phyloP scores from a whole-genome alignment of 2,888 invertebrate genomes.

The Phengaris alcon region DNA sequence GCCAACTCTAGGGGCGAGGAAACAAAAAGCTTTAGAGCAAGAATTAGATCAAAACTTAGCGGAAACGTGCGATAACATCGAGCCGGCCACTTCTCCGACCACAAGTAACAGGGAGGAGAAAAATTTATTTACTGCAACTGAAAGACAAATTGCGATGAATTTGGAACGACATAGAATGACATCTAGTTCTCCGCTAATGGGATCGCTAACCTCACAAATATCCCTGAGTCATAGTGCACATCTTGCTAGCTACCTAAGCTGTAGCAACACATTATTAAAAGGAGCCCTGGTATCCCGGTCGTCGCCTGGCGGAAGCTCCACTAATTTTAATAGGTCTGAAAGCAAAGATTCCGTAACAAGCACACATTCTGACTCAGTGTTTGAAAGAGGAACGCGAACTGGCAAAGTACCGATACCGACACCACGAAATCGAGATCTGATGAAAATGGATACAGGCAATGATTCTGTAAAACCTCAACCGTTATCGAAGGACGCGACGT shows the following conservation, averaged over 20 bases:
- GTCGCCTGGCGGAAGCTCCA: slow-evolving; percentile 64
- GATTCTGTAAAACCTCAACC: slow-evolving; percentile 61
- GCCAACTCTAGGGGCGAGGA: slow-evolving; percentile 90
- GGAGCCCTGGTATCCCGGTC: slow-evolving; percentile 67
- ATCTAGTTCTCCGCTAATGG: slow-evolving; percentile 74
- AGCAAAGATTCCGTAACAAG: slow-evolving; percentile 91
- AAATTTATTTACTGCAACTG: slow-evolving; percentile 76
- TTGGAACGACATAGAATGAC: slow-evolving; percentile 74
- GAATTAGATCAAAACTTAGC: slow-evolving; percentile 90
- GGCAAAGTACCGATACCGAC: slow-evolving; percentile 74
- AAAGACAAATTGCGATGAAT: slow-evolving; percentile 76
- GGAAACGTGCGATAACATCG: slow-evolving; percentile 95
- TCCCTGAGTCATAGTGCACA: slow-evolving; percentile 74
- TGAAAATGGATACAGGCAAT: slow-evolving; percentile 61
- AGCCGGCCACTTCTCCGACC: slow-evolving; percentile 83
- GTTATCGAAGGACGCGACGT: slow-evolving; percentile 56
- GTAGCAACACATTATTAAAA: slow-evolving; percentile 72
- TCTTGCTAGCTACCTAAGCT: slow-evolving; percentile 70
- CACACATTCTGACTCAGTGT: slow-evolving; percentile 87
- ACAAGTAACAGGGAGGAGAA: slow-evolving; percentile 78
- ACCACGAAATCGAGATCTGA: slow-evolving; percentile 68
- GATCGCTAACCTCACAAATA: slow-evolving; percentile 69
- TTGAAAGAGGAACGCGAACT: slow-evolving; percentile 82
- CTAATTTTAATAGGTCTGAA: slow-evolving; percentile 83
- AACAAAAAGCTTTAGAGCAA: slow-evolving; percentile 91